phyloP scores from a whole-genome alignment of 2,888 invertebrate genomes.

The Epinotia nisella region DNA sequence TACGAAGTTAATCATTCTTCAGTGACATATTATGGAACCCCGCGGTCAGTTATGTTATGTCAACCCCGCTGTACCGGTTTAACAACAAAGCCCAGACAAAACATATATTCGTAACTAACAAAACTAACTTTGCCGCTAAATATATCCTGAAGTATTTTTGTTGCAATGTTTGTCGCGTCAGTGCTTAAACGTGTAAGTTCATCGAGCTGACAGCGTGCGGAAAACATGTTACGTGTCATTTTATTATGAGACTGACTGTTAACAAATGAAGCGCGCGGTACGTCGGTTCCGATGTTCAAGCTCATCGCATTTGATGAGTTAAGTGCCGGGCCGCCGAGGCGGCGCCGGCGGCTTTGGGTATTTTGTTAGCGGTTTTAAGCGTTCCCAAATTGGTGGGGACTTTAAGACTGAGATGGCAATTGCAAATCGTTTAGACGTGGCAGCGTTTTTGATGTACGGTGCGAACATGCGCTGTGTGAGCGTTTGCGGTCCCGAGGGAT shows the following conservation, averaged over 20 bases:
- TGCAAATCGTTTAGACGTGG: constrained; percentile 5
- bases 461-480: too few relatives aligned
- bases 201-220: constrained; percentile 10
- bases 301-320: constrained; percentile 28
- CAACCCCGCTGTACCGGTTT: too few relatives aligned
- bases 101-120: too few relatives aligned
- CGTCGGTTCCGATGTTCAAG: constrained; percentile 27
- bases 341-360: not conserved
- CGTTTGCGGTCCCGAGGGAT: too few relatives aligned
- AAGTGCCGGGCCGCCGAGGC: constrained; percentile 19
- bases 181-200: not conserved
- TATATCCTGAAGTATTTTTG: not conserved
- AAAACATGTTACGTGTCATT: constrained; percentile 3
- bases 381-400: not conserved
- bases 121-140: not conserved
- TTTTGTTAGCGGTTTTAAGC: constrained; percentile 3
- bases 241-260: constrained; percentile 12
- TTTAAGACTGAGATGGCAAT: not conserved
- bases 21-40: too few relatives aligned
- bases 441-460: not conserved
- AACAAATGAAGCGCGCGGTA: constrained; percentile 33
- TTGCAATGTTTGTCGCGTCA: not conserved
- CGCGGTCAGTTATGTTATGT: too few relatives aligned
- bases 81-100: too few relatives aligned
- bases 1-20: too few relatives aligned